Conservation (phyloP, 2,888 invertebrate species). For the Priocnemis perturbator region DNA sequence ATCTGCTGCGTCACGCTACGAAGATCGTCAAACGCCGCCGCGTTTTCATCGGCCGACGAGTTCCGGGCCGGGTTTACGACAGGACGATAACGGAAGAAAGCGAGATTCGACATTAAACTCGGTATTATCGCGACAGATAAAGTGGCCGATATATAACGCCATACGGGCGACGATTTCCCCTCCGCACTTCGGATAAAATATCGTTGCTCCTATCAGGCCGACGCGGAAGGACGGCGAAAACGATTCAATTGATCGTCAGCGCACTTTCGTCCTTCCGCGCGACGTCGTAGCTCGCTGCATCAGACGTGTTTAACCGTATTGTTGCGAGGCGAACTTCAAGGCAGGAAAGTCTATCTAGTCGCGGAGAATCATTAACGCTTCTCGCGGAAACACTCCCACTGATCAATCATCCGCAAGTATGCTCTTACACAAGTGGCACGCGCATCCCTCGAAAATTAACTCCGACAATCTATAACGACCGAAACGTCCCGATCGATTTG, state of each 20-base stretch:
- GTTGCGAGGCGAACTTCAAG: too few species aligned
- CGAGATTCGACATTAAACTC: conserved; percentile 41
- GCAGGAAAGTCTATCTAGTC: too few species aligned
- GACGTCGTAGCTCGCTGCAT: too few species aligned
- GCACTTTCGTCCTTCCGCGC: conserved; percentile 11
- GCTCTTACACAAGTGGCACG: too few species aligned
- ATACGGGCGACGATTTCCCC: conserved; percentile 12
- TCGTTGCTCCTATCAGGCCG: conserved; percentile 13
- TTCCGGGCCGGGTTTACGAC: conserved; percentile 32
- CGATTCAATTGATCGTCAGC: conserved; percentile 23
- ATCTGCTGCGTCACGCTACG: conserved; percentile 36
- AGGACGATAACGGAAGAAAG: conserved; percentile 39
- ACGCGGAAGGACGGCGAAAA: conserved; percentile 4
- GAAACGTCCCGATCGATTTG: too few species aligned
- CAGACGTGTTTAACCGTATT: too few species aligned
- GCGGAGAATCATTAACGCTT: too few species aligned
- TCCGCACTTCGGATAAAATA: conserved; percentile 25
- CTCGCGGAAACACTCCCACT: too few species aligned
- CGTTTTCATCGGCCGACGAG: conserved; percentile 31
- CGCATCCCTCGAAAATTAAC: too few species aligned
- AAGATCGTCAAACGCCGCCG: conserved; percentile 32
- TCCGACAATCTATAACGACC: too few species aligned
- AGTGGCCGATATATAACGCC: conserved; percentile 14
- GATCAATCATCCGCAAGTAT: too few species aligned
- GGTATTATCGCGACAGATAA: conserved; percentile 45